These are phyloP conservation scores for Drosophila bifasciata DNA, from an alignment of 1,140 invertebrate species.

Conservation along the genomic window DNA sequence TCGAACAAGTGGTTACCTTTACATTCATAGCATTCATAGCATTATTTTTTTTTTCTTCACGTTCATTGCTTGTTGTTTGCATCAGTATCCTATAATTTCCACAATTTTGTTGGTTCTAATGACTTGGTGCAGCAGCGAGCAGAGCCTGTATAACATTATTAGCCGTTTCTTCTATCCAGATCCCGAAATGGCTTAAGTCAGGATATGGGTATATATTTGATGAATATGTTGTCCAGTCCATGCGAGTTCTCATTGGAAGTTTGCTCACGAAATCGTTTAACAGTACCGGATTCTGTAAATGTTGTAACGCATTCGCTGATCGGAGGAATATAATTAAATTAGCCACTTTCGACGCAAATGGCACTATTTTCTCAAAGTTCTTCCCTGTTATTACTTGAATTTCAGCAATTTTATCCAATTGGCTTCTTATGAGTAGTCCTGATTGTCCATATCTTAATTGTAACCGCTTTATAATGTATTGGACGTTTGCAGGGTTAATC, in stretches of 20 bases:
- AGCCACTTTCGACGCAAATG: background rate
- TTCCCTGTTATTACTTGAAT: background rate
- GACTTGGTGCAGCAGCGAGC: too few relatives aligned
- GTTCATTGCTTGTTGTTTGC: too few relatives aligned
- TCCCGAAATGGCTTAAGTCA: background rate
- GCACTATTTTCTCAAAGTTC: background rate
- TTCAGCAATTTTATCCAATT: background rate
- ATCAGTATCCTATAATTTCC: too few relatives aligned
- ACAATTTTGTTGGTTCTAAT: too few relatives aligned
- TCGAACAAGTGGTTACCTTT: too few relatives aligned
- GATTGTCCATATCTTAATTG: background rate
- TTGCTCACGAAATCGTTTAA: constrained; percentile 1
- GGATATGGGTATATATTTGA: background rate
- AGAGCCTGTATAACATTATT: too few relatives aligned
- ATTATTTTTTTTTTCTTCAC: too few relatives aligned
- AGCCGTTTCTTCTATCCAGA: background rate
- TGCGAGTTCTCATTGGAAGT: background rate
- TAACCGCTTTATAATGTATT: background rate
- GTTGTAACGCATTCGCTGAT: background rate
- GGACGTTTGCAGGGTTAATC: background rate
- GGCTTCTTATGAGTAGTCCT: background rate
- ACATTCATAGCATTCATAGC: too few relatives aligned
- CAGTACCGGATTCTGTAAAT: constrained; percentile 1
- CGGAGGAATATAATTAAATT: background rate
- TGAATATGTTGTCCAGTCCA: background rate